Percentiles rank a stretch among this genome's conserved stretches.
These are phyloP conservation scores for Nemurella pictetii DNA, from an alignment of 2,888 invertebrate species.

Conservation along the genomic window DNA sequence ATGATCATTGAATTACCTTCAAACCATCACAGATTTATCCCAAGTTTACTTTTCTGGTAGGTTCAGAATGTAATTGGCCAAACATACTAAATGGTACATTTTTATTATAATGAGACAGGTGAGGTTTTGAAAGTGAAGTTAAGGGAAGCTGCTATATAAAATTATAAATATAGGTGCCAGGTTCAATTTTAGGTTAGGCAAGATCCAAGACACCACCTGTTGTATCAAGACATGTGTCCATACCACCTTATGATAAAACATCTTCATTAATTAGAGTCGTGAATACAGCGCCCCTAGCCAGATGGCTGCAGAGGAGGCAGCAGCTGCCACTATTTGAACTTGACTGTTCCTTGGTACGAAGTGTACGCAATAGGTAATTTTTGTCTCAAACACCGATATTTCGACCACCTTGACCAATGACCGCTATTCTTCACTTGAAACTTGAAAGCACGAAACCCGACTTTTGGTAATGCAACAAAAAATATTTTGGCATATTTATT, in stretches of 20 bases:
- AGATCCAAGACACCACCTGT: not conserved
- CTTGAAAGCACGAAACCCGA: not conserved
- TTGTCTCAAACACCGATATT: not conserved
- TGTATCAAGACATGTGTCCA: not conserved
- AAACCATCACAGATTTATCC: too few relatives aligned
- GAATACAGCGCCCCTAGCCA: not conserved
- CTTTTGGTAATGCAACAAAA: not conserved
- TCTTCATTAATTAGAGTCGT: not conserved
- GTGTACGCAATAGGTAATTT: not conserved
- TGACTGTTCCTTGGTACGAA: not conserved
- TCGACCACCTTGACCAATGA: not conserved
- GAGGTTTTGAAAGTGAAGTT: too few relatives aligned
- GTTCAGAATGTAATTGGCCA: too few relatives aligned
- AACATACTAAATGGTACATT: too few relatives aligned
- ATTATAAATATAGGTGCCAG: too few relatives aligned
- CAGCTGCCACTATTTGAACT: not conserved
- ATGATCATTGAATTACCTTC: too few relatives aligned
- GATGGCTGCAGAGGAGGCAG: not conserved
- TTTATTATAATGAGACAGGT: too few relatives aligned
- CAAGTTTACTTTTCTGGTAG: too few relatives aligned
- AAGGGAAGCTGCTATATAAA: too few relatives aligned
- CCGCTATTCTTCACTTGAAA: not conserved
- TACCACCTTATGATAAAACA: not conserved
- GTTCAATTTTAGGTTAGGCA: too few relatives aligned
- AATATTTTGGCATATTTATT: not conserved